Base-by-base conservation (phyloP, 1,140 invertebrate species). In the Macrobrachium rosenbergii region DNA sequence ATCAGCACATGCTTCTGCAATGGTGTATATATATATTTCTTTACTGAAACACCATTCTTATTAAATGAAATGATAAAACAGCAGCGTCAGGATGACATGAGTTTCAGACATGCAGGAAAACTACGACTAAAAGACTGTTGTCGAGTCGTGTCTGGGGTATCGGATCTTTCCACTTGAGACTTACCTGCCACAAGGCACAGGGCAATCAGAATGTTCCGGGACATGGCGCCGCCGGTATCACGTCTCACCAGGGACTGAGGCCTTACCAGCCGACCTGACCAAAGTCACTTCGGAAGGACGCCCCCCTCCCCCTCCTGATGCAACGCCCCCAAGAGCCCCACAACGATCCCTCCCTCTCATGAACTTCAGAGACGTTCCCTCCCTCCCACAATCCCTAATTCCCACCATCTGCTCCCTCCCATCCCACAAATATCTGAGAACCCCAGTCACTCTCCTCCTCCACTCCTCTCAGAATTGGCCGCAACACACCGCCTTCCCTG, bases 121-220 rank as follows among this genome's bases (percentile, higher is more conserved):
- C 28, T 37, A 37, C 28, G 28, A 37, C 28, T 37, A 37, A 37
- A 37, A 8, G 12, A 52, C 7, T 52, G 52, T 8, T 52, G 12
- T 52, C 12, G 52, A 52, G 12, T 52, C 52, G 12, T 52, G 12
- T 12, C 52, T 2, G 8, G 52, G 7, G 52, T 10, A 52, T 52
- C 52, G 12, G 6, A 52, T 8, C 52, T 52, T 52, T 0, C 7
- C 28, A 3, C 1, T 8, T 0, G 12, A 28, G 21, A 7, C 69
- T 72, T 72, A 72, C 69, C 69, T 72, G 69, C 69, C 69, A 72
- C 23, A n/a, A 72, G 21, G 17, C 69, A 72, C 6, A 72, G 21
- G 37, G 69, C 23, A 72, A 72, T 72, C 69, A 72, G 21, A 23
- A n/a, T 72, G 23, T 28, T 17, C 69, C 69, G 69, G 69, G 7